Evolutionary conservation across 2,797 vertebrate genomes (phyloP).

Genomic region (Spinibarbus caldwelli): DNA sequence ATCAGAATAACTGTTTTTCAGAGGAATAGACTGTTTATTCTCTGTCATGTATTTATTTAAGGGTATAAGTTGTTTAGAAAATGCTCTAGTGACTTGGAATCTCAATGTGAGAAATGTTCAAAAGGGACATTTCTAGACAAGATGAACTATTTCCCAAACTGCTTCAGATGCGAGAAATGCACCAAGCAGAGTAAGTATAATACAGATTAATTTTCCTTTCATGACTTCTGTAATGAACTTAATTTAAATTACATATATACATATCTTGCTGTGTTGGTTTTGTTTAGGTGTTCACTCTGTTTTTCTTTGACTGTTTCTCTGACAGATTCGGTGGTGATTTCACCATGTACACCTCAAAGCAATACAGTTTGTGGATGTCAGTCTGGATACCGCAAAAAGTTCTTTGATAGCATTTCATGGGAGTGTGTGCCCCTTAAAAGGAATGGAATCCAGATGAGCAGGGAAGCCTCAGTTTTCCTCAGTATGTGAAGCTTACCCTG

Average conservation of each 20-base stretch:
- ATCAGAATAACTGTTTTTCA: not conserved
- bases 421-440: not conserved
- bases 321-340: constrained; percentile 20
- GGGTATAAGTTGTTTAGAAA: constrained; percentile 14
- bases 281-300: not conserved
- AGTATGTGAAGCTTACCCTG: too few relatives aligned
- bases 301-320: not conserved
- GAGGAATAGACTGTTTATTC: not conserved
- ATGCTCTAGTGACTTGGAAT: not conserved
- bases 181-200: not conserved
- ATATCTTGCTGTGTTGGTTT: not conserved
- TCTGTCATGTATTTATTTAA: not conserved
- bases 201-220: not conserved
- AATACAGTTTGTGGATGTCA: constrained; percentile 34
- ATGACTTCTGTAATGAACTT: not conserved
- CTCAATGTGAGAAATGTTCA: constrained; percentile 29
- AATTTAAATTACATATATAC: not conserved
- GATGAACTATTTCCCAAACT: constrained; percentile 30
- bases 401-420: not conserved
- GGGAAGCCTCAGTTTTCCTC: too few relatives aligned
- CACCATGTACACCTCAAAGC: constrained; percentile 1
- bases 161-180: constrained; percentile 41
- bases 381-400: not conserved
- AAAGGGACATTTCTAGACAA: constrained; percentile 16
- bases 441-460: too few relatives aligned